Evolutionary conservation across 2,888 invertebrate genomes (phyloP).

Genomic region (Heliothis peltigera): DNA sequence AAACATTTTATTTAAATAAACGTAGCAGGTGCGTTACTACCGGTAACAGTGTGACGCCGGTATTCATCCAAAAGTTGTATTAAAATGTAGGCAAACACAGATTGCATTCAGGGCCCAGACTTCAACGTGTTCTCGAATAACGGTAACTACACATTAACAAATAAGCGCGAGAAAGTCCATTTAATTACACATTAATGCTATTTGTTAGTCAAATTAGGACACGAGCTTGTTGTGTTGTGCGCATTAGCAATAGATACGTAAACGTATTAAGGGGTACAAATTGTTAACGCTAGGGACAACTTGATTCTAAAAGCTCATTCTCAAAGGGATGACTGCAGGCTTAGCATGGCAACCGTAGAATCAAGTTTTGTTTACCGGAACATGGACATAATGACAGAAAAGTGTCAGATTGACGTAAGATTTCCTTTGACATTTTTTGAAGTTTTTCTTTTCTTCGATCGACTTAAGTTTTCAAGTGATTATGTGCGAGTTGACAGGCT

Average conservation of each 20-base stretch:
- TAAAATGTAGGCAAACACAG: conserved; percentile 25
- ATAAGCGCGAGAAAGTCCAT: conserved; percentile 54
- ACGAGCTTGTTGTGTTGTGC: conserved; percentile 30
- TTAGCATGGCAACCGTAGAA: no score
- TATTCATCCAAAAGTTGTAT: conserved; percentile 25
- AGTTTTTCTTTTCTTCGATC: no score
- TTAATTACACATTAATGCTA: conserved; percentile 47
- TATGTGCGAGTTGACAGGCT: no score
- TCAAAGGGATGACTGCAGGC: conserved; percentile 54
- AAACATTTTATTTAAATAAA: background rate
- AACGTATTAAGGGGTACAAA: conserved; percentile 39
- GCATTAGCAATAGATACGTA: conserved; percentile 42
- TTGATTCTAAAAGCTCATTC: conserved; percentile 37
- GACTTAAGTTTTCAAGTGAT: no score
- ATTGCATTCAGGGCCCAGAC: conserved; percentile 15
- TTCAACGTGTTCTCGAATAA: conserved; percentile 47
- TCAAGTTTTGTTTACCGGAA: no score
- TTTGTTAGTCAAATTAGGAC: conserved; percentile 54
- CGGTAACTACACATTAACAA: conserved; percentile 53
- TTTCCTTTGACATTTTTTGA: no score
- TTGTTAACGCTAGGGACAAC: conserved; percentile 11
- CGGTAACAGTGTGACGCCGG: conserved; percentile 1
- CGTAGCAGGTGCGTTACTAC: conserved; percentile 5
- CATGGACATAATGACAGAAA: no score
- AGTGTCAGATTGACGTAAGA: no score